Evolutionary conservation across 2,113 vertebrate species (phyloP).

Genomic region (zebrafish (Danio rerio)): DNA sequence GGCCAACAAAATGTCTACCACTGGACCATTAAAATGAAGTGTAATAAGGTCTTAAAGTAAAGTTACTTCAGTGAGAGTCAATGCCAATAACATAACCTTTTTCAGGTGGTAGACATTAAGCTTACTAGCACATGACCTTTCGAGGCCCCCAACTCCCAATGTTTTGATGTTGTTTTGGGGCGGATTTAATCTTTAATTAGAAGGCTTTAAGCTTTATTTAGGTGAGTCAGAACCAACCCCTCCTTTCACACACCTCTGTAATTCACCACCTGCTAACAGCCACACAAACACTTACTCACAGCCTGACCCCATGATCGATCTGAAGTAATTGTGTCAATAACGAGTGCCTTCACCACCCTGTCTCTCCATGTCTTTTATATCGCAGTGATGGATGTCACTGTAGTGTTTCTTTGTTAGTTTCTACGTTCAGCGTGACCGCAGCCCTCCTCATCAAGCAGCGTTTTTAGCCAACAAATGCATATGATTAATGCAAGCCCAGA

Average conservation of each 20-base stretch:
- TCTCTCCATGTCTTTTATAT: conserved; percentile 8
- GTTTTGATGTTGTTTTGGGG: conserved; percentile 20
- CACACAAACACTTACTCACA: conserved; percentile 4
- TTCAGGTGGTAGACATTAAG: not conserved
- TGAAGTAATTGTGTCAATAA: conserved; percentile 34
- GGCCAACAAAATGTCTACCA: too few relatives aligned
- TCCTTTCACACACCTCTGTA: not conserved
- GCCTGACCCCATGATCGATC: conserved; percentile 19
- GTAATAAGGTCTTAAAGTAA: too few relatives aligned
- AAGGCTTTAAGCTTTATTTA: conserved; percentile 23
- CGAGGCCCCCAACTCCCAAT: not conserved
- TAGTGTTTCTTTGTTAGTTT: conserved; percentile 27
- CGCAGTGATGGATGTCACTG: conserved; percentile 14
- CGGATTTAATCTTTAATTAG: conserved; percentile 12
- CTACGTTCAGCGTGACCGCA: not conserved
- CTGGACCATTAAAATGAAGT: too few relatives aligned
- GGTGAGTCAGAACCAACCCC: not conserved
- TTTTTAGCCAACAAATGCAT: conserved; percentile 50
- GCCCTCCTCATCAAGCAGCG: conserved; percentile 22
- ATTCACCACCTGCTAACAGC: not conserved
- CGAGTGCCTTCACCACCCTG: conserved; percentile 35
- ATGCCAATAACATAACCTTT: not conserved
- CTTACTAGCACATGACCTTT: conserved; percentile 39
- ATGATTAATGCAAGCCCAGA: conserved; percentile 56
- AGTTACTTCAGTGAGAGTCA: not conserved